phyloP scores from a whole-genome alignment of 1,140 invertebrate genomes.

The Drosophila mayri region DNA sequence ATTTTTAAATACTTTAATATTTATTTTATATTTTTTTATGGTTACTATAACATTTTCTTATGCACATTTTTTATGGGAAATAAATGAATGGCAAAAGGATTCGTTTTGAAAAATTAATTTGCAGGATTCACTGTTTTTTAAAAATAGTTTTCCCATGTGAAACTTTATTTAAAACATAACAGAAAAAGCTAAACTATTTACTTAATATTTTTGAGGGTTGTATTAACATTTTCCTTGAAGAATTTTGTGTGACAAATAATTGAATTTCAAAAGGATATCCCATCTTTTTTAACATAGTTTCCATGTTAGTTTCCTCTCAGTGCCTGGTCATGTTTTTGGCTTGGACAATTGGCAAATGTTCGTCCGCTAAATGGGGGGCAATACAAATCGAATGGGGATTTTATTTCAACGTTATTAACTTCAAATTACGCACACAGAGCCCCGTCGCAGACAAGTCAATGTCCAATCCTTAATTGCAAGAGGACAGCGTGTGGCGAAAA shows the following conservation, averaged over 20 bases:
- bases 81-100: too few species aligned
- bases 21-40: neutral
- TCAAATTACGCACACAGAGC: constrained; percentile 60
- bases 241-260: neutral
- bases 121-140: too few species aligned
- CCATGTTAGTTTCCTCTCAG: neutral
- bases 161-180: too few species aligned
- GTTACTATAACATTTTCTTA: too few species aligned
- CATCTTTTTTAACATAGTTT: neutral
- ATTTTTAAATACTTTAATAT: neutral
- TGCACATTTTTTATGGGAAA: too few species aligned
- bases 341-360: constrained; percentile 33
- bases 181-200: too few species aligned
- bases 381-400: constrained; percentile 62
- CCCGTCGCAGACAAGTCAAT: constrained; percentile 28
- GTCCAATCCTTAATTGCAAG: constrained; percentile 65
- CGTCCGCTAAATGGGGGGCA: constrained; percentile 41
- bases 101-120: too few species aligned
- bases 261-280: neutral
- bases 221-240: too few species aligned
- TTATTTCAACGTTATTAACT: constrained; percentile 74
- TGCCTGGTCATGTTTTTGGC: constrained; percentile 27
- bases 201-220: too few species aligned
- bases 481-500: constrained; percentile 72
- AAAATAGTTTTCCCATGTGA: too few species aligned